Base-by-base conservation (phyloP, 2,797 vertebrate species). In the Eidolon dupreanum region DNA sequence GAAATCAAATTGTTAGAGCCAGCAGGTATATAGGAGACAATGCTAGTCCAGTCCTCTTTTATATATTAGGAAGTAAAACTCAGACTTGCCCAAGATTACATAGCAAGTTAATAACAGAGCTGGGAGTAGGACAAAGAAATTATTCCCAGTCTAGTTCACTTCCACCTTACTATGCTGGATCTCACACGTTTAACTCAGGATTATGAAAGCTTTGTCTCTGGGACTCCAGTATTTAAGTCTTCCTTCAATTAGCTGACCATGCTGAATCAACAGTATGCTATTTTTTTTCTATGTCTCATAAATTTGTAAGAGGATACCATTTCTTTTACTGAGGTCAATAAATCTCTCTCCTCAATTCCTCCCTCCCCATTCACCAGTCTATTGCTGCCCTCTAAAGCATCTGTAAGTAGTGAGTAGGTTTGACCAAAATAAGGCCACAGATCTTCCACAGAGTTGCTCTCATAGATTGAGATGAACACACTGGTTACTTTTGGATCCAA, bases 11-110 rank as follows among this genome's bases (percentile, higher is more conserved):
- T 46, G n/a, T 33, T 90, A 59, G 36, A 78, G 36, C 41, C 31
- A 94, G 36, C 15, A 81, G 5, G 53, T 95, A 85, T 73, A 81
- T 20, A 28, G 41, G 53, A 96, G 71, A 9, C 28, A 61, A 88
- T 81, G 33, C 16, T 88, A 49, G 36, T 41, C 38, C 53, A 81
- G 74, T 88, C 53, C 12, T 73, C 20, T 28, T 82, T 93, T 95
- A 93, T 79, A 90, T 94, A 75, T 24, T 82, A 7, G 12, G 43
- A 91, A 93, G 24, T 77, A 79, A 97, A 97, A 93, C 59, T 73
- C 75, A 93, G 36, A 91, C 15, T 94, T 93, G 49, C 59, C 74
- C 78, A 65, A 88, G 78, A 91, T 95, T 91, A 82, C 78, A 79
- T 8, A 96, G 51, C n/a, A 73, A 95, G 6, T 94, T 92, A 81